Evolutionary conservation across 2,797 vertebrate genomes (phyloP).

Genomic region (Poeciliopsis gracilis): DNA sequence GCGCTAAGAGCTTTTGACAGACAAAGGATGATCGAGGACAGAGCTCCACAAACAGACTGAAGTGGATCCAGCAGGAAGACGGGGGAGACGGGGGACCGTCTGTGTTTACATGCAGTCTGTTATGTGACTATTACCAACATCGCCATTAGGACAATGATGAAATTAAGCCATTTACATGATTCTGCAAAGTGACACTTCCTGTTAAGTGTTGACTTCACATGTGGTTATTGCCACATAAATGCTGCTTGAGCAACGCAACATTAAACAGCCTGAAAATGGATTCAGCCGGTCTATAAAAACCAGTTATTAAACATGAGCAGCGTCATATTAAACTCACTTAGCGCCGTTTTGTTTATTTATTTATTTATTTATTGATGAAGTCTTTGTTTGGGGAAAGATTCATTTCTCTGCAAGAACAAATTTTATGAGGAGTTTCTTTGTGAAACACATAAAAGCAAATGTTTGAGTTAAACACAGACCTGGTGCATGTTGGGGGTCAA

Average conservation of each 20-base stretch:
- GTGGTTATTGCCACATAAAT: constrained; percentile 28
- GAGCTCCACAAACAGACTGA: constrained; percentile 67
- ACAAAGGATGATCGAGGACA: constrained; percentile 74
- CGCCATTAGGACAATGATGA: constrained; percentile 43
- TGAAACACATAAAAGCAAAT: background rate
- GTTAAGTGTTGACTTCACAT: constrained; percentile 38
- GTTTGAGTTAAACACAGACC: background rate
- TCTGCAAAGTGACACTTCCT: constrained; percentile 58
- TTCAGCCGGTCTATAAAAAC: background rate
- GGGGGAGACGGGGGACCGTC: constrained; percentile 29
- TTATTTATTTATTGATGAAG: background rate
- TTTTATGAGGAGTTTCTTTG: background rate
- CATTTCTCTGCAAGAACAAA: background rate
- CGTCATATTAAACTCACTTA: background rate
- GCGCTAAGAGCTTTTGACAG: constrained; percentile 78
- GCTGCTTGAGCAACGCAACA: constrained; percentile 9
- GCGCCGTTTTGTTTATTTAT: background rate
- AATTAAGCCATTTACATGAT: constrained; percentile 55
- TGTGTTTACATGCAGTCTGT: constrained; percentile 56
- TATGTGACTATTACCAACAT: constrained; percentile 60
- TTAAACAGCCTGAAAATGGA: background rate
- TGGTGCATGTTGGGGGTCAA: background rate
- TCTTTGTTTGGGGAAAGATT: background rate
- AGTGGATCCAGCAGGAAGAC: constrained; percentile 61
- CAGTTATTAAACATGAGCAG: background rate